Percentiles rank a stretch among this genome's conserved stretches.
Evolutionary conservation across 2,888 invertebrate species (phyloP).

Genomic region (Lithophane ornitopus): DNA sequence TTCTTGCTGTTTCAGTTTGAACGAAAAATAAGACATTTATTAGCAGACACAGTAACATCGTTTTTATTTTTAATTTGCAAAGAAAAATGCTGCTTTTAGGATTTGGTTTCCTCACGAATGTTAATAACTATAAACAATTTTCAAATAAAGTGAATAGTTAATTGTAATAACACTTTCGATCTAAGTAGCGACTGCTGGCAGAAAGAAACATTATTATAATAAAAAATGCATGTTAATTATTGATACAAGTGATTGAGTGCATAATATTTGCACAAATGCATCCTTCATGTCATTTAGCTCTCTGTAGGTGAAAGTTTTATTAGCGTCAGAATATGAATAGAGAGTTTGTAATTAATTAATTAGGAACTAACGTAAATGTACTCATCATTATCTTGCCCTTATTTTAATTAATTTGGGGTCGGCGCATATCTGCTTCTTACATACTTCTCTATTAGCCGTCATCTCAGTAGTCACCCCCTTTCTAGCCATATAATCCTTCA

Average conservation of each 20-base stretch:
- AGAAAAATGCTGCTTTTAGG: fast-evolving
- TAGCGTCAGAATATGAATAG: neutral
- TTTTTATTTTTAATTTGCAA: neutral
- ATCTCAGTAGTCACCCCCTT: too few relatives aligned
- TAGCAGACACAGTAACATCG: constrained; percentile 6
- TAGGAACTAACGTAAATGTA: too few relatives aligned
- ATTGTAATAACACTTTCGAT: neutral
- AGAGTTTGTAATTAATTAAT: too few relatives aligned
- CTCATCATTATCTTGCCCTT: too few relatives aligned
- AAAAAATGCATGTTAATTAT: constrained; percentile 9
- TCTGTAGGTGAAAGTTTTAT: constrained; percentile 29
- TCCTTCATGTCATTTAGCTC: constrained; percentile 1
- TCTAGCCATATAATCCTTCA: too few relatives aligned
- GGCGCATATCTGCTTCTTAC: too few relatives aligned
- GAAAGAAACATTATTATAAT: neutral
- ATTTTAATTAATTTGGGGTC: too few relatives aligned
- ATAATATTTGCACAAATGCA: constrained; percentile 42
- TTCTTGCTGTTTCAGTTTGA: constrained; percentile 41
- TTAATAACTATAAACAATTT: neutral
- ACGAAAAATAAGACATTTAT: neutral
- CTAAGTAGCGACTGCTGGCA: neutral
- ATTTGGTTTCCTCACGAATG: neutral
- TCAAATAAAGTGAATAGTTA: neutral
- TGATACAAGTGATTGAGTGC: constrained; percentile 34
- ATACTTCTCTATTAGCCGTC: too few relatives aligned